Evolutionary conservation across 2,797 vertebrate genomes (phyloP), one percentile per base, ranked within the genome.

Genomic region (Simalia tracyae): DNA sequence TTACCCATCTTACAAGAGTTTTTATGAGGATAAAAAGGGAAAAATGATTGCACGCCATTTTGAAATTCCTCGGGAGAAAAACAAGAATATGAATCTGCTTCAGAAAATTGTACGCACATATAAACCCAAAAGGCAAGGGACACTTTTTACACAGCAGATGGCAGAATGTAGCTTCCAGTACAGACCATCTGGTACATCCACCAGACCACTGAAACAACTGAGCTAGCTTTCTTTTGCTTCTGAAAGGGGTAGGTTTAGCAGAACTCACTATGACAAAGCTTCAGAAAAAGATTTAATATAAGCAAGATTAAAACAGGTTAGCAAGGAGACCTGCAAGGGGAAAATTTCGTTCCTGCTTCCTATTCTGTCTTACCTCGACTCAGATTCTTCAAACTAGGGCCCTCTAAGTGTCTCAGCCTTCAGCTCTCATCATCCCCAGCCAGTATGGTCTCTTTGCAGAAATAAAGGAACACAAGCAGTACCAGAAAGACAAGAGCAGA

Each of bases 171-270:
- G 42, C n/a, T 86, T 63, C 57, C 64, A 56, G 24, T 87, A 57
- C 64, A 90, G 84, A 76, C 92, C 92, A 90, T 90, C 64, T 90
- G 88, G 84, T 26, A 15, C 22, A 28, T 90, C 7, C 22, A 36
- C 57, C 63, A 90, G n/a, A 81, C 57, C 42, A 9, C 57, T 36
- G 9, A 60, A 92, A 86, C 81, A 84, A 89, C 36, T 4, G 26
- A 72, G 87, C 2, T 15, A 4, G 61, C 22, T 85, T 72, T 10
- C 28, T 81, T 88, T 66, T 81, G 36, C 28, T 76, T 91, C 72
- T 63, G 28, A 50, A 89, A 86, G 54, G 4, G 6, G 12, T 5
- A 2, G 10, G 54, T 87, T 87, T 81, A 85, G 31, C 22, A 64
- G 84, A n/a, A 54, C 59, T 61, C 28, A 11, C 28, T 81, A 68